Base-by-base conservation (phyloP, 2,113 vertebrate species). In the Melanotaenia duboulayi region DNA sequence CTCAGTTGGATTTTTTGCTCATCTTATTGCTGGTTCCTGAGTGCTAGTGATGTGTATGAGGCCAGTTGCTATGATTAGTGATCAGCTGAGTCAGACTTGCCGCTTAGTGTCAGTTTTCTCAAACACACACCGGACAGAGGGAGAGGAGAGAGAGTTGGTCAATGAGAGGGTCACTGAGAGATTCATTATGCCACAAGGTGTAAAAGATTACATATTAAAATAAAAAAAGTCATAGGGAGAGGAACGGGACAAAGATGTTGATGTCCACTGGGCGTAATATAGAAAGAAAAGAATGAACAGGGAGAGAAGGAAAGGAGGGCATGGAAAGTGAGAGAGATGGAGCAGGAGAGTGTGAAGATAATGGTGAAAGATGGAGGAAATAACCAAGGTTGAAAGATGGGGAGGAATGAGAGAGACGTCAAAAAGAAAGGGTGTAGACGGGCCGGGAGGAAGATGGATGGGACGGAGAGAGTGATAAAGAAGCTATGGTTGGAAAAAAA, bases 401-500 rank as follows among this genome's bases (percentile, higher is more conserved):
- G 77, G 74, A 85, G 84, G 79, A 84, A 90, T 88, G 87, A 92
- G 87, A 91, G 85, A 92, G 89, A 91, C 75, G 86, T 92, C 88
- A 91, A 71, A 88, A 90, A 88, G 85, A 86, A 91, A 86, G 88
- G 85, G 79, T 82, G 86, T 75, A 83, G 89, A 90, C 66, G 69
- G 65, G 77, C 62, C 23, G 49, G 59, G 88, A 91, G 85, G 89
- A 90, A 92, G 91, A 92, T 90, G 81, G 88, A 91, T 92, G 87
- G 76, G 79, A 84, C 50, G 32, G 75, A 67, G 80, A 50, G 74
- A 84, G 70, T 67, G 89, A 91, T 87, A 90, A 90, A 90, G 83
- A 90, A 89, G 82, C 80, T 80, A 64, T 78, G 81, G 65, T 67
- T 19, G 44, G 46, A 77, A 65, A 77, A 83, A 61, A 39, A 49